Conservation (phyloP, 2,113 vertebrate genomes). For the Pygoscelis antarcticus region DNA sequence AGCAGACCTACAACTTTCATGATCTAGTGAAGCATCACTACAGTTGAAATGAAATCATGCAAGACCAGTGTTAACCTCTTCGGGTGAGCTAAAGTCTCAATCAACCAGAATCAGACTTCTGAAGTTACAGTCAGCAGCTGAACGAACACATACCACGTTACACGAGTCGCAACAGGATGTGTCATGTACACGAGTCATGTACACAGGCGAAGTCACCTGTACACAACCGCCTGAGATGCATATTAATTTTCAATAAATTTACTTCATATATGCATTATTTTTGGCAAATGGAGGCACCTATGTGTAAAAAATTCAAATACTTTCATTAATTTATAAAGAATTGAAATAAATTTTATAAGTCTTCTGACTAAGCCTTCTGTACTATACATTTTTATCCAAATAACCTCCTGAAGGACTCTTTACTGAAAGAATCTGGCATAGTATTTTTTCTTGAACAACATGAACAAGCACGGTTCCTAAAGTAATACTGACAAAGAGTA, state of each 20-base stretch:
- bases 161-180: not conserved
- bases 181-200: not conserved
- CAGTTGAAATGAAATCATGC: not conserved
- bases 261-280: not conserved
- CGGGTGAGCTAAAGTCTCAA: not conserved
- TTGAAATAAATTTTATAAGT: not conserved
- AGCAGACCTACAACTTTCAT: not conserved
- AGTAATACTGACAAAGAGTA: not conserved
- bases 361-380: not conserved
- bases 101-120: not conserved
- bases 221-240: not conserved
- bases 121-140: not conserved
- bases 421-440: not conserved
- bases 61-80: no score
- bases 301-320: not conserved
- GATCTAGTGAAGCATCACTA: not conserved
- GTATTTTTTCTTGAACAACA: not conserved
- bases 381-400: not conserved
- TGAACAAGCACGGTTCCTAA: not conserved
- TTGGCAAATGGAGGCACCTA: not conserved
- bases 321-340: not conserved
- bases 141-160: fast-evolving
- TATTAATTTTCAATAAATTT: not conserved
- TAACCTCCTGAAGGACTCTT: not conserved
- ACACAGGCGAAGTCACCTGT: not conserved